Percentiles rank a stretch among this genome's conserved stretches.
These are phyloP conservation scores for Halesus radiatus DNA, from an alignment of 1,140 invertebrate genomes.

Conservation along the genomic window DNA sequence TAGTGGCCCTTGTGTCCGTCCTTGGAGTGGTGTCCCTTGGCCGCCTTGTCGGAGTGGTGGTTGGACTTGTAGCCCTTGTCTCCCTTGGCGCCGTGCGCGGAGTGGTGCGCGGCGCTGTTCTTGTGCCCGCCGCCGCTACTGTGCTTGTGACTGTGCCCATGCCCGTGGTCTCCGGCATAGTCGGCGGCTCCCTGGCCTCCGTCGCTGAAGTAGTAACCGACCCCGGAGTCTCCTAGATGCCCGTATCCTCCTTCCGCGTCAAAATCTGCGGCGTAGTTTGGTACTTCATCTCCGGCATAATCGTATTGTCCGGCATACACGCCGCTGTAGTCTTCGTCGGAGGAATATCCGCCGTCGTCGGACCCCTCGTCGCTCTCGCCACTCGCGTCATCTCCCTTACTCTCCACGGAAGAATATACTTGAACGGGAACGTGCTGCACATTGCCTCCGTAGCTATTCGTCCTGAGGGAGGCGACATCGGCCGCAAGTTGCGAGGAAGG, in stretches of 20 bases:
- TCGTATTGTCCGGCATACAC: constrained; percentile 58
- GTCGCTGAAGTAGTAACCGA: constrained; percentile 29
- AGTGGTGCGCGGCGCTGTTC: constrained; percentile 62
- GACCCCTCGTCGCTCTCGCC: constrained; percentile 58
- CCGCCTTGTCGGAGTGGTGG: constrained; percentile 62
- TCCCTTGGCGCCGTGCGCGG: constrained; percentile 63
- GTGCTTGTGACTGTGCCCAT: constrained; percentile 16
- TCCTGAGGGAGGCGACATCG: neutral
- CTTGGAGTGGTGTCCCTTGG: constrained; percentile 59
- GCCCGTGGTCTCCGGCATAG: neutral
- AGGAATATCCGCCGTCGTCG: constrained; percentile 53
- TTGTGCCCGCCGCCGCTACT: constrained; percentile 59
- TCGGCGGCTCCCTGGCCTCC: neutral
- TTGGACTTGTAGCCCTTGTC: constrained; percentile 64
- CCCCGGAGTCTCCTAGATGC: constrained; percentile 20
- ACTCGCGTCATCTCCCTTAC: constrained; percentile 4
- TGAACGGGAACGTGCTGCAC: neutral
- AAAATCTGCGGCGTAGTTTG: constrained; percentile 60
- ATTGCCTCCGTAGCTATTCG: constrained; percentile 23
- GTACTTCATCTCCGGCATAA: constrained; percentile 30
- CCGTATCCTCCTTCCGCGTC: constrained; percentile 57
- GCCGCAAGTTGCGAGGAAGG: constrained; percentile 30
- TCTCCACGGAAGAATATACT: neutral
- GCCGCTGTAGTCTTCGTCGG: constrained; percentile 59
- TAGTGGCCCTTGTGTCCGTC: constrained; percentile 62